phyloP scores from a whole-genome alignment of 2,797 vertebrate genomes.

The Enoplosus armatus region DNA sequence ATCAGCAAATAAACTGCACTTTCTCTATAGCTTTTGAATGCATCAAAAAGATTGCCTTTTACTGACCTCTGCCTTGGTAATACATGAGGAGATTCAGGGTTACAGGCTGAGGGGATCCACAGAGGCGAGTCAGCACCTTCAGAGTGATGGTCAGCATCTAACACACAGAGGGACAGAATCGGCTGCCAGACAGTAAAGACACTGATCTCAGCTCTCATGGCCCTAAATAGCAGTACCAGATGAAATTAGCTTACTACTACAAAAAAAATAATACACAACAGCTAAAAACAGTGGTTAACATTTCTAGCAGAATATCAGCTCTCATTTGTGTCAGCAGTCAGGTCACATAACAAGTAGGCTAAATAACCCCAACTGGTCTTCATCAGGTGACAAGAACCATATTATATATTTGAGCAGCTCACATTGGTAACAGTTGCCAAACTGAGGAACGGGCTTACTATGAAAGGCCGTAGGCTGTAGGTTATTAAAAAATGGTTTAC shows the following conservation, averaged over 20 bases:
- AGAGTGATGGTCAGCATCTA: conserved; percentile 36
- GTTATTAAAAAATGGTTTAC: too few relatives aligned
- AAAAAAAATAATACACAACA: not conserved
- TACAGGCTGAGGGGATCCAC: conserved; percentile 17
- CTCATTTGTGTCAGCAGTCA: conserved; percentile 7
- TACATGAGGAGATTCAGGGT: not conserved
- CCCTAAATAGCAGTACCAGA: not conserved
- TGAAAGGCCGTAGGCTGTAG: too few relatives aligned
- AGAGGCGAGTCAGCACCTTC: conserved; percentile 33
- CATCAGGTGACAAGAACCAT: not conserved
- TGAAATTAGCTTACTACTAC: not conserved
- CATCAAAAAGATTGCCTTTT: not conserved
- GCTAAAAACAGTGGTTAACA: not conserved
- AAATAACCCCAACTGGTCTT: not conserved
- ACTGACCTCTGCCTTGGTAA: conserved; percentile 44
- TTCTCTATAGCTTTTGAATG: not conserved
- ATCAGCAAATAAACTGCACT: not conserved
- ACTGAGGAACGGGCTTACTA: not conserved
- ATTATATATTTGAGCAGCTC: not conserved
- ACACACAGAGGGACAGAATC: conserved; percentile 30
- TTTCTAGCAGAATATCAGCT: conserved; percentile 7
- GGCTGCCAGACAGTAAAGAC: not conserved
- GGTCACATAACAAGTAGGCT: too few relatives aligned
- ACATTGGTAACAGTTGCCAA: not conserved
- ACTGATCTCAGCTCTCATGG: not conserved